Conservation (phyloP, 2,797 vertebrate species). For the Euphonia xanthogaster region DNA sequence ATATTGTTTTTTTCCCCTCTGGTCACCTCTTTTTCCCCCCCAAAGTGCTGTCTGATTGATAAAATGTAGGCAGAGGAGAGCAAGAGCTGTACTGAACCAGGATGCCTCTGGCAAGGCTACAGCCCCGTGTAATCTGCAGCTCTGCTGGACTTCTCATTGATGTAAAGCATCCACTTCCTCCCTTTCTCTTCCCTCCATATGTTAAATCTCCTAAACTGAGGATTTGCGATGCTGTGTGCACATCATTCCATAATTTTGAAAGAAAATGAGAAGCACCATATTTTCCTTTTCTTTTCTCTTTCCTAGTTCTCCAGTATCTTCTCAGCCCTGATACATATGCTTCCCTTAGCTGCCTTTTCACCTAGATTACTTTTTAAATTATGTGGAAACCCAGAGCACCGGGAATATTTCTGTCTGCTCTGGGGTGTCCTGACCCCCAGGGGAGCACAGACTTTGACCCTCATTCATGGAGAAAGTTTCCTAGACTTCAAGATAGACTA, state of each 20-base stretch:
- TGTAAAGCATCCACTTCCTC: background rate
- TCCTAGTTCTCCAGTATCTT: background rate
- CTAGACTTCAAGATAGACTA: background rate
- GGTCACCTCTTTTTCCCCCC: background rate
- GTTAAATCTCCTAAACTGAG: background rate
- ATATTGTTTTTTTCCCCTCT: background rate
- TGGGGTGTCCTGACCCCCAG: background rate
- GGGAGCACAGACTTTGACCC: no score
- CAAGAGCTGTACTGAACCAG: fast-evolving
- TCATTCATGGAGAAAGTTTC: background rate
- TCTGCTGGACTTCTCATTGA: background rate
- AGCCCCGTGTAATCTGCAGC: fast-evolving
- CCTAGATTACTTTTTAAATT: background rate
- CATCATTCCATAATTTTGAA: background rate
- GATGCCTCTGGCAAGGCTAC: background rate
- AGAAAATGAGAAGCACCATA: background rate
- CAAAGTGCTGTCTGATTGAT: background rate
- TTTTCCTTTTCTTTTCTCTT: background rate
- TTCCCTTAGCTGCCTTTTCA: background rate
- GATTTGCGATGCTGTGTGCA: background rate
- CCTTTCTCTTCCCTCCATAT: background rate
- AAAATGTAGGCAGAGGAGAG: background rate
- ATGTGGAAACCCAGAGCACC: background rate
- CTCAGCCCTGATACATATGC: background rate
- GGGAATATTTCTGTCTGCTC: background rate